Base-by-base conservation (phyloP, 2,888 invertebrate genomes). In the Tetrapedia diversipes region DNA sequence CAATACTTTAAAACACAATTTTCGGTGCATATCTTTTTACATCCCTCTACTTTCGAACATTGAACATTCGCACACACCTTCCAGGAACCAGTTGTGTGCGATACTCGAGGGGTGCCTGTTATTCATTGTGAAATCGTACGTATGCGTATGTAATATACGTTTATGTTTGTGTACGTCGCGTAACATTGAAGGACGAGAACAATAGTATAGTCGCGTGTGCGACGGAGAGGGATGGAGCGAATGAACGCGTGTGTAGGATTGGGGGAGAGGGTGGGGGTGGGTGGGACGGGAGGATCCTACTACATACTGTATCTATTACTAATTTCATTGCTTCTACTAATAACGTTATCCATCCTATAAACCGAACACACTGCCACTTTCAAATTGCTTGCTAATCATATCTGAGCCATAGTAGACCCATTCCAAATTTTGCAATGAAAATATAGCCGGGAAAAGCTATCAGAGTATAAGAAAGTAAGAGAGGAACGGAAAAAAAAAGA, bases 331-430 rank as follows among this genome's bases (percentile, higher is more conserved):
- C 74, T 81, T 79, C 54, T 60, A 80, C 81, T 88, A 86, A n/a
- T n/a, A n/a, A 87, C 73, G 66, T 77, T 65, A 66, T 71, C 83
- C 77, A 66, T 71, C 83, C 77, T 79, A 61, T 77, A 81, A 84
- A 81, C 85, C 90, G 91, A 92, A 92, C 91, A 91, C 91, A 84
- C 88, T 93, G 94, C 94, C 94, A 94, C 93, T 93, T 90, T 94
- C 94, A 94, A 94, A 93, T 92, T 92, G 90, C 90, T 92, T 88
- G 89, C 88, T 67, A 88, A 93, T 94, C 94, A 94, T 94, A 94
- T 94, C 94, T 94, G 94, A 94, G 94, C 93, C 94, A 93, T 91
- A 85, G 86, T 90, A 90, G 90, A 91, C 92, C 92, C 89, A 88
- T 88, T 90, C 89, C 87, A 89, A 89, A 91, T 89, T 86, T 86